Evolutionary conservation across 1,140 invertebrate genomes (phyloP), one percentile per base, ranked within the genome.

Genomic region (Drosophila lacertosa): DNA sequence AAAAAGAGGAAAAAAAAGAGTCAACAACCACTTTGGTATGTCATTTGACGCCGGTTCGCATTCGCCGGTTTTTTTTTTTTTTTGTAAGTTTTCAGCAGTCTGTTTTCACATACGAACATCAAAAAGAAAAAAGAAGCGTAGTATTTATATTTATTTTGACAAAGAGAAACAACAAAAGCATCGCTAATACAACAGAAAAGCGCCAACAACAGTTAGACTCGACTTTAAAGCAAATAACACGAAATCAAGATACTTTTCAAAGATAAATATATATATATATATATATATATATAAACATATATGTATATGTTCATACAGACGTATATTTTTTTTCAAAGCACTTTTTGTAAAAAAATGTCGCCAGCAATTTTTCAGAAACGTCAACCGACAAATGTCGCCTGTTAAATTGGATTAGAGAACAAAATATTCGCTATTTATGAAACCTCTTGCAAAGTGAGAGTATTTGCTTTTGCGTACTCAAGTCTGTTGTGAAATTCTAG

Each of bases 11-110:
- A 64, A 35, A 53, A 70, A 83, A 71, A 78, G 57, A 88, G 82
- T 88, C 82, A 86, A 88, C 78, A 86, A 86, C 81, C 82, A 88
- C 67, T 45, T 59, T 78, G 82, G 82, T 82, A 86, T 86, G 77
- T 50, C 73, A 77, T 77, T 78, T 83, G 59, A 63, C 54, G 72
- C 68, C 81, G 47, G 22, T 57, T 59, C 45, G 68, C 47, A 53
- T 59, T 77, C 47, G 68, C 67, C 78, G 63, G 55, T 54, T 75
- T 59, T 64, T 66, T 37, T 51, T 59, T 51, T 51, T 63, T 15
- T 24, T 22, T n/a, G n/a, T n/a, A n/a, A n/a, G n/a, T 40, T 45
- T 32, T 29, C 4, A 45, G 32, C 64, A 57, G 64, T 74, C 48
- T 51, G 44, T 74, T 58, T 72, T 75, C 47, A 59, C 69, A 81